Percentiles rank a stretch among this genome's conserved stretches.
Evolutionary conservation across 2,797 vertebrate genomes (phyloP).

Genomic region (Phaenicophaeus curvirostris): DNA sequence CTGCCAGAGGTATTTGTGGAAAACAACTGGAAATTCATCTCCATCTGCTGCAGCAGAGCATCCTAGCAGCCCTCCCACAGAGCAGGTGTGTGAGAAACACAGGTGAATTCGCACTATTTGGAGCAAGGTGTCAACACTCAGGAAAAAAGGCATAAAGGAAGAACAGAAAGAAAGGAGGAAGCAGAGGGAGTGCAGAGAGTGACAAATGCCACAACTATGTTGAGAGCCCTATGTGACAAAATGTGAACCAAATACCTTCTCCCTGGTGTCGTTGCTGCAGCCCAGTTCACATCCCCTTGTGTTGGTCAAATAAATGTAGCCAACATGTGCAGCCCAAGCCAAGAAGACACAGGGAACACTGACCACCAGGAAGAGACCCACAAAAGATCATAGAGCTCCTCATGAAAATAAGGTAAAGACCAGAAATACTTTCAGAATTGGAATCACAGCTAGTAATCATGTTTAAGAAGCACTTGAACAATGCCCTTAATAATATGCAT

Average conservation of each 20-base stretch:
- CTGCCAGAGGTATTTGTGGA: background rate
- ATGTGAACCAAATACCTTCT: too few species aligned
- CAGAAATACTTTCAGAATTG: background rate
- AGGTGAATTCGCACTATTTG: fast-evolving
- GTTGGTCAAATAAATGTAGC: too few species aligned
- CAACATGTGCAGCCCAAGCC: background rate
- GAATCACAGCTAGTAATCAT: background rate
- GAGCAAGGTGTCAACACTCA: background rate
- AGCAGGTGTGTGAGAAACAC: fast-evolving
- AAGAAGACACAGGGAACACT: background rate
- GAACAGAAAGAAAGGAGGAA: background rate
- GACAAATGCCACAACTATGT: fast-evolving
- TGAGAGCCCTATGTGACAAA: background rate
- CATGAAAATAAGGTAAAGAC: background rate
- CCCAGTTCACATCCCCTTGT: background rate
- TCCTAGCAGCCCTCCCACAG: fast-evolving
- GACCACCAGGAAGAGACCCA: too few species aligned
- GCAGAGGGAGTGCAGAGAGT: fast-evolving
- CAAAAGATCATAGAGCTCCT: too few species aligned
- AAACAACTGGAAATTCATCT: background rate
- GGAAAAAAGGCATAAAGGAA: background rate
- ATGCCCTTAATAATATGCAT: background rate
- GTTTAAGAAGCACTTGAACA: background rate
- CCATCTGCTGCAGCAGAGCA: background rate
- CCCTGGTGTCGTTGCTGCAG: fast-evolving